Evolutionary conservation across 2,888 invertebrate species (phyloP).

Genomic region (Allygus modestus): DNA sequence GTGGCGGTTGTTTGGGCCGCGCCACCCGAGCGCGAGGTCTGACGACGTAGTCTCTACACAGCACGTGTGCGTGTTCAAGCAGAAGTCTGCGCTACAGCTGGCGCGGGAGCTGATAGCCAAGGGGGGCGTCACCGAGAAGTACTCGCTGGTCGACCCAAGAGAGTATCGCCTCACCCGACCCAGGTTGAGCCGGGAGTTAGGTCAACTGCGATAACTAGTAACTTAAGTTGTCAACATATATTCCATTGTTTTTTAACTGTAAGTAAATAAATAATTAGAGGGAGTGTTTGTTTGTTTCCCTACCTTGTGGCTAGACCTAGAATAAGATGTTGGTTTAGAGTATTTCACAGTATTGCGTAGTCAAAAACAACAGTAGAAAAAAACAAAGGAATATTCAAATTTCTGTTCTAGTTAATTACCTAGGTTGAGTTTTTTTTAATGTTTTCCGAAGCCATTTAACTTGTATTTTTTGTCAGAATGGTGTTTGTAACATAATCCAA

Average conservation of each 20-base stretch:
- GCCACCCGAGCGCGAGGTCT: not conserved
- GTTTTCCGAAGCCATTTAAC: no score
- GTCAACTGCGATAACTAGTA: not conserved
- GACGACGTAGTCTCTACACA: slow-evolving; percentile 26
- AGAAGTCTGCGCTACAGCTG: slow-evolving; percentile 15
- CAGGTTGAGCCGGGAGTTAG: not conserved
- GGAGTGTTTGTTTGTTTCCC: not conserved
- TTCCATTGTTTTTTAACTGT: not conserved
- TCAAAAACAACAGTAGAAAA: no score
- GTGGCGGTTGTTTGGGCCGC: slow-evolving; percentile 48
- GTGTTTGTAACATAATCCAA: no score
- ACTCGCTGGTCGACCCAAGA: not conserved
- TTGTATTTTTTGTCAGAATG: no score
- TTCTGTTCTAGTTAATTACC: no score
- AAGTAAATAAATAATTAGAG: not conserved
- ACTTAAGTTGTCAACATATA: not conserved
- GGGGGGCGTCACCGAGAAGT: slow-evolving; percentile 5
- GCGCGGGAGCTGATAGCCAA: not conserved
- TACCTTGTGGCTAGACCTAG: no score
- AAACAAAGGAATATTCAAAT: no score
- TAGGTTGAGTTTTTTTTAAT: no score
- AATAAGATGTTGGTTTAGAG: no score
- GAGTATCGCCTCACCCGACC: slow-evolving; percentile 1
- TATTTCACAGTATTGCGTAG: no score
- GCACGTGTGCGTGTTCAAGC: slow-evolving; percentile 49